phyloP scores from a whole-genome alignment of 2,888 invertebrate genomes.

The Cheilosia impressa region DNA sequence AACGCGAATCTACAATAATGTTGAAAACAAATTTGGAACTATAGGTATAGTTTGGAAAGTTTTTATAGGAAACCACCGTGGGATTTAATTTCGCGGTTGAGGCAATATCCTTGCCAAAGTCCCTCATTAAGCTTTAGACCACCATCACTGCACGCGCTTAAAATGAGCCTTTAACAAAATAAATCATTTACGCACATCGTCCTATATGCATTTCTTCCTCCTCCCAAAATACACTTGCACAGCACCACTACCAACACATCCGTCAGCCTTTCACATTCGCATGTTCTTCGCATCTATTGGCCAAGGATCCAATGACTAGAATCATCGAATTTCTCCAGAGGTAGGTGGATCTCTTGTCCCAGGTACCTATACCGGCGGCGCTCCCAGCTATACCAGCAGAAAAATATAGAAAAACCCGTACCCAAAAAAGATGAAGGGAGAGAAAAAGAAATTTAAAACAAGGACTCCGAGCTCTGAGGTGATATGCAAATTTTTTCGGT shows the following conservation, averaged over 20 bases:
- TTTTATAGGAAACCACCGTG: no score
- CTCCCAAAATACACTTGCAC: constrained; percentile 29
- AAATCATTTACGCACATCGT: constrained; percentile 55
- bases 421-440: constrained; percentile 47
- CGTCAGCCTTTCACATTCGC: constrained; percentile 60
- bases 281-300: constrained; percentile 74
- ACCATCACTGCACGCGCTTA: constrained; percentile 23
- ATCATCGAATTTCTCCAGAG: constrained; percentile 71
- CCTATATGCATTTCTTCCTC: constrained; percentile 41
- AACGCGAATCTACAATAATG: no score
- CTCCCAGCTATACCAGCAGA: constrained; percentile 19
- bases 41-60: no score
- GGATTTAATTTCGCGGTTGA: no score
- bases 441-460: constrained; percentile 70
- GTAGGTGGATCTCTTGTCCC: constrained; percentile 73
- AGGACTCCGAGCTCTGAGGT: constrained; percentile 64
- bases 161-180: constrained; percentile 19
- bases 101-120: no score
- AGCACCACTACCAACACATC: constrained; percentile 29
- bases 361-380: constrained; percentile 44
- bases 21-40: no score
- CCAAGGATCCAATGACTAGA: constrained; percentile 69
- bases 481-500: constrained; percentile 75
- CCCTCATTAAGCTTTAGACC: constrained; percentile 14
- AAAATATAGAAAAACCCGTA: constrained; percentile 54